Conservation (phyloP, 1,140 invertebrate species). For the Harpegnathos saltator region DNA sequence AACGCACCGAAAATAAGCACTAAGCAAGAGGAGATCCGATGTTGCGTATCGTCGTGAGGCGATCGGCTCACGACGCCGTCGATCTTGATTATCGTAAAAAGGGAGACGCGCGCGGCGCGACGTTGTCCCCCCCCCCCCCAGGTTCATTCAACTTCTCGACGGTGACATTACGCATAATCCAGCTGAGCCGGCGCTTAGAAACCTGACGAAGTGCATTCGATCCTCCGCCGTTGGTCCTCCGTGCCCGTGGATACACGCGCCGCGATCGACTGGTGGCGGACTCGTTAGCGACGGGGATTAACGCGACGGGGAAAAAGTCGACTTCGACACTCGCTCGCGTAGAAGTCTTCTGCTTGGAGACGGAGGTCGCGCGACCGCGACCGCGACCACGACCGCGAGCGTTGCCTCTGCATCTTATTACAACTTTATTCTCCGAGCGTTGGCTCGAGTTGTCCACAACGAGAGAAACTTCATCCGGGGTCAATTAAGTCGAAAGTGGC, state of each 20-base stretch:
- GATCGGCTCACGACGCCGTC: constrained; percentile 18
- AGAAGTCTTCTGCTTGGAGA: too few relatives aligned
- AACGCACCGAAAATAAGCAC: constrained; percentile 51
- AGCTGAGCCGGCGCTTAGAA: constrained; percentile 18
- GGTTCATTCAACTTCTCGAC: not conserved
- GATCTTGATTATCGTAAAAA: constrained; percentile 48
- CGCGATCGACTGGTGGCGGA: too few relatives aligned
- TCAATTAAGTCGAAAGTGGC: not conserved
- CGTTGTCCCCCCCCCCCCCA: not conserved
- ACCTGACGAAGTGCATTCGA: constrained; percentile 7
- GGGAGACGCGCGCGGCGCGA: constrained; percentile 4
- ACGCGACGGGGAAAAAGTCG: too few relatives aligned
- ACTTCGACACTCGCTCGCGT: too few relatives aligned
- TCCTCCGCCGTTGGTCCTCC: not conserved
- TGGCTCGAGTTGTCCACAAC: too few relatives aligned
- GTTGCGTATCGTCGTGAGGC: constrained; percentile 44
- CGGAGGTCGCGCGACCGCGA: too few relatives aligned
- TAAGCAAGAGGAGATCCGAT: constrained; percentile 29
- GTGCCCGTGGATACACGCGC: too few relatives aligned
- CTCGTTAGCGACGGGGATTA: too few relatives aligned
- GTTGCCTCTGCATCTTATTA: too few relatives aligned
- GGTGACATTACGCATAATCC: constrained; percentile 38
- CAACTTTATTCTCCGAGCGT: too few relatives aligned
- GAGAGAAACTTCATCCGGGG: too few relatives aligned
- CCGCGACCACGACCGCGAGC: too few relatives aligned